These are phyloP conservation scores for Dryococelus australis DNA, from an alignment of 2,888 invertebrate species.

Conservation along the genomic window DNA sequence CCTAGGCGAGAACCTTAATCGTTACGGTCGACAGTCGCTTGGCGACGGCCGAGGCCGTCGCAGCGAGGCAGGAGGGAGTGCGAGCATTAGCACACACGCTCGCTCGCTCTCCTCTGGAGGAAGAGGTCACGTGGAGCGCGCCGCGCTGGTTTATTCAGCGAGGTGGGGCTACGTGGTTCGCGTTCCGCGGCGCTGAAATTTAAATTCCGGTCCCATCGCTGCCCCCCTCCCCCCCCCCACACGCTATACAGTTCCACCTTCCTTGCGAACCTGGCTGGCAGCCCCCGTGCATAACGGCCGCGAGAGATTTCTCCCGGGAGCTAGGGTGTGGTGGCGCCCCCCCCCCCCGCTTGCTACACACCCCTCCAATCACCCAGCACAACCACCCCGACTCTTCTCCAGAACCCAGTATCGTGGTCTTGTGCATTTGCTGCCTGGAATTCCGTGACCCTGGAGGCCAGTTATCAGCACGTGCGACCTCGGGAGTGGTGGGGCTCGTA, in stretches of 20 bases:
- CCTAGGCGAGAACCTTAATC: too few relatives aligned
- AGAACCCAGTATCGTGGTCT: neutral
- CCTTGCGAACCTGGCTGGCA: neutral
- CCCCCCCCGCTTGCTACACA: neutral
- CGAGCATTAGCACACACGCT: too few relatives aligned
- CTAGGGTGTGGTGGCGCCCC: neutral
- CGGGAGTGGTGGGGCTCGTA: neutral
- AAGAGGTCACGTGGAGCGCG: neutral
- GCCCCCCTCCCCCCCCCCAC: neutral
- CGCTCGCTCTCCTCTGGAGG: too few relatives aligned
- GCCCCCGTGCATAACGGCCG: neutral
- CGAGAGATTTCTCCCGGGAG: neutral
- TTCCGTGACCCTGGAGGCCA: neutral
- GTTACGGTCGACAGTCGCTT: too few relatives aligned
- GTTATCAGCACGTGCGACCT: neutral
- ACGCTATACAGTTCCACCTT: too few relatives aligned
- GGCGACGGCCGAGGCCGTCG: too few relatives aligned
- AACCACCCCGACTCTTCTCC: neutral
- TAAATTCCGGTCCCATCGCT: slow-evolving; percentile 3
- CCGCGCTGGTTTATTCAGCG: slow-evolving; percentile 10
- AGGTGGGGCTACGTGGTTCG: neutral
- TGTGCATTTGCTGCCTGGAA: neutral
- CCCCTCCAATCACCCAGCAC: neutral
- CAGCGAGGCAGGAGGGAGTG: too few relatives aligned
- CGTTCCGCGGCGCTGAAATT: neutral